A percentile compares a stretch with the other conserved stretches of the same genome.
Evolutionary conservation across 2,888 invertebrate species (phyloP).

Genomic region (Drepana falcataria): DNA sequence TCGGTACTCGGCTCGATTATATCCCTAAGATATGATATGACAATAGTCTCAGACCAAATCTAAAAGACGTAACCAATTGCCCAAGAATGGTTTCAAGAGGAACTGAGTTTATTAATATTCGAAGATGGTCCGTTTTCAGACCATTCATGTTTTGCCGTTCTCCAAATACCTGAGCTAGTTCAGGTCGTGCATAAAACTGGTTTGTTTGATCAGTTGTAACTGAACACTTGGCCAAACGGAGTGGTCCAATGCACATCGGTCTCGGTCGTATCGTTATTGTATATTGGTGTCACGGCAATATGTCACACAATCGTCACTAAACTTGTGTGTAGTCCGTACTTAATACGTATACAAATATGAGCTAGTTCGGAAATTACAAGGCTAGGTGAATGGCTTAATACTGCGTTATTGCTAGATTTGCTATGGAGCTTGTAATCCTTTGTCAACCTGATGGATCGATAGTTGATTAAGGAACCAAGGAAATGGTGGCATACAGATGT

Average conservation of each 20-base stretch:
- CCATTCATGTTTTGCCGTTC: not conserved
- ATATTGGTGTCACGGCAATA: slow-evolving; percentile 59
- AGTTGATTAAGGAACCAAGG: too few relatives aligned
- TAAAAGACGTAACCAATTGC: too few relatives aligned
- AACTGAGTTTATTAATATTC: not conserved
- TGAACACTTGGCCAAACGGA: slow-evolving; percentile 7
- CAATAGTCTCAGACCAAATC: too few relatives aligned
- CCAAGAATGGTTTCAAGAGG: not conserved
- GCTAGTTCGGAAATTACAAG: slow-evolving; percentile 21
- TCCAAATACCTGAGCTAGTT: not conserved
- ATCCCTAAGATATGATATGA: too few relatives aligned
- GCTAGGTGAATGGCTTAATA: slow-evolving; percentile 22
- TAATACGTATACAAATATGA: slow-evolving; percentile 4
- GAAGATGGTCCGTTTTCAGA: not conserved
- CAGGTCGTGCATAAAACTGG: not conserved
- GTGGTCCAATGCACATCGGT: slow-evolving; percentile 7
- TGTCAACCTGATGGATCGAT: not conserved
- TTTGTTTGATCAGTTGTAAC: slow-evolving; percentile 8
- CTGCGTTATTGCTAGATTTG: not conserved
- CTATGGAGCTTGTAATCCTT: not conserved
- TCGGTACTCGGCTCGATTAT: too few relatives aligned
- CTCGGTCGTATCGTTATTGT: slow-evolving; percentile 39
- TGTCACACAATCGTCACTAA: slow-evolving; percentile 11
- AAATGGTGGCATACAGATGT: too few relatives aligned
- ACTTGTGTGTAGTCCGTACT: not conserved